Base-by-base conservation (phyloP, 1,140 invertebrate genomes). In the Ceratitis capitata region DNA sequence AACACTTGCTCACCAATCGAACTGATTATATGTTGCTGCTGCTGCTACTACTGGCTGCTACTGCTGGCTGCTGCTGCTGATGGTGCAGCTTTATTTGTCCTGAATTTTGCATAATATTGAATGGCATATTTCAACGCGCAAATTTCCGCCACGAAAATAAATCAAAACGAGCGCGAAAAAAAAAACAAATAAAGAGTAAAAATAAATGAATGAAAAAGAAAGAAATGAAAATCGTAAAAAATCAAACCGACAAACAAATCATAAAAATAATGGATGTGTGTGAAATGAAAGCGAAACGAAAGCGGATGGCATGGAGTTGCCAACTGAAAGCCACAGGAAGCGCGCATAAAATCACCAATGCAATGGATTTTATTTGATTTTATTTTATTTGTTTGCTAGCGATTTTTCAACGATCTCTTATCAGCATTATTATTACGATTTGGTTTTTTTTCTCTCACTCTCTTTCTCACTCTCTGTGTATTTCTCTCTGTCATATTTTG, bases 51-150 rank as follows among this genome's bases (percentile, higher is more conserved):
- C n/a, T n/a, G n/a, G n/a, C n/a, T n/a, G n/a, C n/a, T n/a, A n/a
- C n/a, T n/a, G n/a, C n/a, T n/a, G n/a, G n/a, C n/a, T n/a, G n/a
- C n/a, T n/a, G n/a, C n/a, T n/a, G 69, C 69, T 78, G 69, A 78
- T 78, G 69, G 69, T 23, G 69, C 69, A n/a, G 69, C 69, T 78
- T 78, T 78, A 78, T 78, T 78, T 78, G 69, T 78, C 39, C 69
- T 78, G 69, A 78, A 78, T 78, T 78, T 78, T 78, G 69, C 69
- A 78, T 78, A 78, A 78, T 78, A 78, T 78, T 78, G 69, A 78
- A 78, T 78, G 69, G 69, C 69, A 45, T 78, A 78, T 78, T 78
- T 78, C 69, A 78, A 78, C 39, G 23, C 26, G 39, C 35, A 23
- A 61, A 61, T 39, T 78, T 78, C 69, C 69, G 42, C 19, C 69